Base-by-base conservation (phyloP, 1,140 invertebrate genomes). In the Nylanderia fulva region DNA sequence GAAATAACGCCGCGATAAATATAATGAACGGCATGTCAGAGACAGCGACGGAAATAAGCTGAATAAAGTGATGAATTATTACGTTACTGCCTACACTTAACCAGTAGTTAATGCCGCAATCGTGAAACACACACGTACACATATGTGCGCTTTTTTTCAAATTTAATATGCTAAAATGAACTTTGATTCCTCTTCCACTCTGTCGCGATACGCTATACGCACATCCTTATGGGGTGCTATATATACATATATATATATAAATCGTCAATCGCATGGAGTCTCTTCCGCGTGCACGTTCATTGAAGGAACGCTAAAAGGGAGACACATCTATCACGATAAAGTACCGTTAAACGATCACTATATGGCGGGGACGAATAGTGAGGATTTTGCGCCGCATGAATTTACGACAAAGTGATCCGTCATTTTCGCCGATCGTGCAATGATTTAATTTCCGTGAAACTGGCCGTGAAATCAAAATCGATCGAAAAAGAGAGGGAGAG, bases 381-480 rank as follows among this genome's bases (percentile, higher is more conserved):
- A 45, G 66, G 39, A 82, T 82, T 82, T 72, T 72, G 77, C 66
- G 15, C 66, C 66, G 66, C 52, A 60, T 71, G 77, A 69, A 82
- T 71, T 82, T 82, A 82, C 68, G 72, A 74, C 52, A 79, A 66
- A 71, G 77, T 69, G 61, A 61, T 54, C 60, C 71, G 36, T 75
- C 63, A 77, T 52, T 82, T 64, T 83, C 56, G 52, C 48, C 86
- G 36, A 52, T 64, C 27, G 42, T 45, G 48, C 76, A 87, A 71
- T 86, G 39, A 88, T 88, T 85, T 88, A 88, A 88, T 88, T 82
- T 71, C 84, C 76, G 75, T 80, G 87, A 85, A 88, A 88, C 87
- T 88, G 84, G 75, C 86, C 86, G 84, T 88, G 83, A 88, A 88
- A 88, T 88, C 86, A 87, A 88, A 88, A 88, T 88, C 87, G 86